Evolutionary conservation across 2,888 invertebrate genomes (phyloP).

Genomic region (Branchellion lobata): DNA sequence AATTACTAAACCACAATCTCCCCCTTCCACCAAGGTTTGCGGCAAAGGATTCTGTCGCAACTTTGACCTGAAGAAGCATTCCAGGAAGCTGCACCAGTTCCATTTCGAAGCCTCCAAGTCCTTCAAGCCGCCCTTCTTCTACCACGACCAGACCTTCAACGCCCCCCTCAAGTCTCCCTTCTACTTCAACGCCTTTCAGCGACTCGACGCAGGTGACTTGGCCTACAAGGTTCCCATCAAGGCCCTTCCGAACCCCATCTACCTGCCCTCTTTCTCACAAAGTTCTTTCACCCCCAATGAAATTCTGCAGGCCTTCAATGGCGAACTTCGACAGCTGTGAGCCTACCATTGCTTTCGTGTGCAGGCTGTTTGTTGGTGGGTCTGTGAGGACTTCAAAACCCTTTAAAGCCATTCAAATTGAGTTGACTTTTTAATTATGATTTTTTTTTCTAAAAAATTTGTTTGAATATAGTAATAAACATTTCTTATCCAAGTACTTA

Average conservation of each 20-base stretch:
- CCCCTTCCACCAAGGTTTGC: slow-evolving; percentile 55
- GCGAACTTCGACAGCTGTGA: not conserved
- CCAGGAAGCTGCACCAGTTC: slow-evolving; percentile 68
- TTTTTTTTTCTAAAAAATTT: no score
- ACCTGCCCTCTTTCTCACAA: not conserved
- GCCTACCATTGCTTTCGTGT: no score
- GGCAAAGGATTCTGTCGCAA: slow-evolving; percentile 87
- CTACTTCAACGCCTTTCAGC: not conserved
- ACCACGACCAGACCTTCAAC: not conserved
- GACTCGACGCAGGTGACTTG: not conserved
- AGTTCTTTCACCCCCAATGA: not conserved
- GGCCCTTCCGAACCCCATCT: not conserved
- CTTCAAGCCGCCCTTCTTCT: not conserved
- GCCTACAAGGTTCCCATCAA: not conserved
- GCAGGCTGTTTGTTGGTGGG: no score
- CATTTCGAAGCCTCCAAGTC: not conserved
- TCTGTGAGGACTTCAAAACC: no score
- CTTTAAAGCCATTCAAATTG: no score
- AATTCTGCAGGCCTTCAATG: not conserved
- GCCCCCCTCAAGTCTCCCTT: not conserved
- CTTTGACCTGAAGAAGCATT: slow-evolving; percentile 96
- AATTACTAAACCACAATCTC: no score
- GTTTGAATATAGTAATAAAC: no score
- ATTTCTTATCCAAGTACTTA: no score
- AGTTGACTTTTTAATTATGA: no score